Evolutionary conservation across 2,797 vertebrate genomes (phyloP).

Genomic region (Darevskia mixta): DNA sequence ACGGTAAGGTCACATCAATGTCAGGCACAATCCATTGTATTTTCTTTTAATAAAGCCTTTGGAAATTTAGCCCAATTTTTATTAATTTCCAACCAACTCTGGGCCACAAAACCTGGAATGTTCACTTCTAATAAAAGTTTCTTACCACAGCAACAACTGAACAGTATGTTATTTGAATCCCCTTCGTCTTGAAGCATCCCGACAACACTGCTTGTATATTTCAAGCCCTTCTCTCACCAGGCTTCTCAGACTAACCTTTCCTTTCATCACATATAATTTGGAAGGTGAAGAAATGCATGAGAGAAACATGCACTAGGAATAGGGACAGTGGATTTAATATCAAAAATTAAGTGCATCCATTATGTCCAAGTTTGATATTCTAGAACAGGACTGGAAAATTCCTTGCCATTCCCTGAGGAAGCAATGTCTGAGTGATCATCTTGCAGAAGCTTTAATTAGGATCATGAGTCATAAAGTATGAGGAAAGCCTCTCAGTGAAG

Average conservation of each 20-base stretch:
- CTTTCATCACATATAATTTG: background rate
- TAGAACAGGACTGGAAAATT: background rate
- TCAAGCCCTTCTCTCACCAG: background rate
- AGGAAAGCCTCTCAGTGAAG: background rate
- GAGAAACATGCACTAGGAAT: background rate
- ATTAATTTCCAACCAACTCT: background rate
- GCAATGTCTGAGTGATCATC: background rate
- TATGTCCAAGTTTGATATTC: background rate
- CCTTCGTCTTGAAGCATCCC: background rate
- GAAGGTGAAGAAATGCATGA: too few species aligned
- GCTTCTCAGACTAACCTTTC: background rate
- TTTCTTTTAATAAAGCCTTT: background rate
- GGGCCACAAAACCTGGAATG: background rate
- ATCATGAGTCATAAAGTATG: background rate
- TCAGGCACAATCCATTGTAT: slow-evolving; percentile 3
- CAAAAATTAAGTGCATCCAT: background rate
- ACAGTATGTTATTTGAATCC: slow-evolving; percentile 4
- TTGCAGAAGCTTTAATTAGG: slow-evolving; percentile 39
- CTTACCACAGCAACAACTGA: background rate
- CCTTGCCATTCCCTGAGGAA: background rate
- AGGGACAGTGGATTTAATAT: background rate
- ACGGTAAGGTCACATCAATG: slow-evolving; percentile 32
- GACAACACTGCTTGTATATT: background rate
- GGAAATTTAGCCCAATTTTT: slow-evolving; percentile 13
- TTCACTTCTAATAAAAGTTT: background rate